Evolutionary conservation across 2,113 vertebrate species (phyloP), one percentile per base, ranked within the genome.

Genomic region (Chaetops frenatus): DNA sequence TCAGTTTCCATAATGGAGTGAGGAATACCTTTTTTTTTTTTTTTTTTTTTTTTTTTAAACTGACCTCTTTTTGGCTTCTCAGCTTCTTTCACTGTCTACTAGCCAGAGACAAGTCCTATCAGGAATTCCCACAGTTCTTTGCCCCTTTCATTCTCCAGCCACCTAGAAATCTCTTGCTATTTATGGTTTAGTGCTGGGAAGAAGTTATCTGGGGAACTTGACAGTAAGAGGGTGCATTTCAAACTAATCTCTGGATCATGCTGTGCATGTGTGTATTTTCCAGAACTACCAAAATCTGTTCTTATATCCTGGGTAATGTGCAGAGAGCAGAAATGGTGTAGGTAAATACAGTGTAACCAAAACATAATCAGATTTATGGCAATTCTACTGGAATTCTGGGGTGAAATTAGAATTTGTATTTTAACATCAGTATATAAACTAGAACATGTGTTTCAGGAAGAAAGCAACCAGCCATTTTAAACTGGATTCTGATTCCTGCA

Each of bases 21-120:
- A 95, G 78, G 88, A 94, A 57, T 89, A 66, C n/a, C 70, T 93
- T 67, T 94, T 94, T 97, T 96, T 95, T 93, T 56, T n/a, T 93
- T 67, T 94, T 94, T 97, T 96, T 95, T 93, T 56, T 93, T 67
- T 94, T 94, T 97, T 96, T 95, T 93, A 51, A 93, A 47, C 82
- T 97, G 96, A 97, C 94, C 91, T 95, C 86, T 85, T 97, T 94
- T 79, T 96, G 91, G 76, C 91, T 92, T 93, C 77, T 97, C 91
- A 88, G 82, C 86, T 95, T 91, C 88, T 88, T 95, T 77, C 62
- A 44, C 90, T 94, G 66, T 95, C 87, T 97, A 24, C 81, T 70
- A 94, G 86, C 58, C 56, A 91, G 92, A 95, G 86, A 96, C 82
- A 88, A 90, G 54, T 38, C 51, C 66, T 86, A 47, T 93, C 95